Base-by-base conservation (phyloP, 1,140 invertebrate genomes). In the Drosophila sp. region DNA sequence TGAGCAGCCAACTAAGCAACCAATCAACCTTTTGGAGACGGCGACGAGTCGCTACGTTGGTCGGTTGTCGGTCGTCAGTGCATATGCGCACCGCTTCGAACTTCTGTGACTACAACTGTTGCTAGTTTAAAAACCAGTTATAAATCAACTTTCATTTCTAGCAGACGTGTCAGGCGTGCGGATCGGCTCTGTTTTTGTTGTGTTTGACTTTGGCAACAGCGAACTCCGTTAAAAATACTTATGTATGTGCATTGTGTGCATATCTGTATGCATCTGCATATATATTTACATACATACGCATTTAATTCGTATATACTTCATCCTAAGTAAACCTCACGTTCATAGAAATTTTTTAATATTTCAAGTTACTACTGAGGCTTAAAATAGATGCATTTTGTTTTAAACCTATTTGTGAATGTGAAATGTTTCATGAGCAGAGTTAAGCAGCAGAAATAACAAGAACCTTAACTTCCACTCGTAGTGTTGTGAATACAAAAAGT, bases 101-200 rank as follows among this genome's bases (percentile, higher is more conserved):
- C 79, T 83, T 79, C 61, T 71, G 78, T 70, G 67, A 64, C 38
- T 50, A 36, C 76, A 72, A 43, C 21, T 21, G 21, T 21, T 43
- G 62, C 41, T 18, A 76, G 41, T 4, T 46, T 21, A 27, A 70
- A 90, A 91, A 91, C 90, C 90, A 91, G 90, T 91, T 91, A 90
- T 83, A 80, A 84, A 74, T 75, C 90, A 91, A 91, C 90, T 91
- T 91, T 91, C 90, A 91, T 91, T 90, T 74, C 59, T 77, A 84
- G 80, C 86, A 76, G 90, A 91, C 90, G 82, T 91, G 71, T 74
- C 70, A 76, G 63, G 59, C 46, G 69, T 65, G 66, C 67, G 72
- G 65, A 63, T 64, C 65, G 72, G 72, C 50, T 50, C 64, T 53
- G 50, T 54, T 21, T 21, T 21, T 69, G 13, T 25, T 53, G 50